Conservation (phyloP, 1,140 invertebrate genomes). For the Zaprionus ghesquierei region DNA sequence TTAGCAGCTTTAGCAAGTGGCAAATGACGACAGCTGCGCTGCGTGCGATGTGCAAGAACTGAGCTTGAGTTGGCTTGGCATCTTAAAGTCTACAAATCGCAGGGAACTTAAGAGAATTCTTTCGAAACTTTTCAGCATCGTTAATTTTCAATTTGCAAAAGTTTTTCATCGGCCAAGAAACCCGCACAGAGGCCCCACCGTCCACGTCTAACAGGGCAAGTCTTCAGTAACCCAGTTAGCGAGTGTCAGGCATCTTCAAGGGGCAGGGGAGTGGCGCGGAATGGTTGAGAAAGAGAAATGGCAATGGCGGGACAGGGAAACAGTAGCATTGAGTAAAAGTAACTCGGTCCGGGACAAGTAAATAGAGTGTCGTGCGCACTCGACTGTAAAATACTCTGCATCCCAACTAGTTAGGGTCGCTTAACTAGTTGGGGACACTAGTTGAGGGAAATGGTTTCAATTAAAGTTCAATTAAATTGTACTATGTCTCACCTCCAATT, state of each 20-base stretch:
- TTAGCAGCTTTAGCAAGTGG: conserved; percentile 13
- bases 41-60: background rate
- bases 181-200: conserved; percentile 46
- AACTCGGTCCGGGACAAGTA: conserved; percentile 27
- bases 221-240: conserved; percentile 48
- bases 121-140: conserved; percentile 73
- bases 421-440: background rate
- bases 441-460: background rate
- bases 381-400: background rate
- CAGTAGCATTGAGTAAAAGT: conserved; percentile 47
- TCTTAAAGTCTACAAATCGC: conserved; percentile 59
- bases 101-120: conserved; percentile 55
- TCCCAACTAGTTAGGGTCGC: background rate
- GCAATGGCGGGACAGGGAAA: conserved; percentile 1
- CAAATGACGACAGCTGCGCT: conserved; percentile 39
- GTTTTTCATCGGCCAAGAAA: conserved; percentile 66
- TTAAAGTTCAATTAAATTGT: background rate
- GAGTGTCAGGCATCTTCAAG: conserved; percentile 25
- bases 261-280: background rate
- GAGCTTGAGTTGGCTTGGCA: conserved; percentile 1
- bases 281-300: background rate
- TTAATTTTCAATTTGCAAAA: conserved; percentile 77
- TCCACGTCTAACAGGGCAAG: background rate
- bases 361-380: conserved; percentile 1
- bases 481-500: conserved; percentile 86